Evolutionary conservation across 2,113 vertebrate species (phyloP).

Genomic region (Varanus salvator): DNA sequence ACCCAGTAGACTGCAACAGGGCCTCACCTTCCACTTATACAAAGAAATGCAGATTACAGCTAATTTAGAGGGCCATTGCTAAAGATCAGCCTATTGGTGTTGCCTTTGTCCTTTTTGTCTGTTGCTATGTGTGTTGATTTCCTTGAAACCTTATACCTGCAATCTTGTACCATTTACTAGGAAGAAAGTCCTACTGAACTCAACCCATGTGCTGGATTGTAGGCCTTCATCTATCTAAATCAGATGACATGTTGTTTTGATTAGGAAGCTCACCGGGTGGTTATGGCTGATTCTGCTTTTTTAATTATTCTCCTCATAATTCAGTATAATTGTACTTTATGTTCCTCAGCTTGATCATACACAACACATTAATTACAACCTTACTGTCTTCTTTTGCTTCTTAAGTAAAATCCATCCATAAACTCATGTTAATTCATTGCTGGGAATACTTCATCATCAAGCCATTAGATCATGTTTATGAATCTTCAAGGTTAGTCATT

Average conservation of each 20-base stretch:
- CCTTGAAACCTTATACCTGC: not conserved
- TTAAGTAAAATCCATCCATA: not conserved
- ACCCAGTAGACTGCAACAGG: not conserved
- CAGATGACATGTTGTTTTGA: constrained; percentile 13
- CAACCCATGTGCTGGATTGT: not conserved
- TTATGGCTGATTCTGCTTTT: not conserved
- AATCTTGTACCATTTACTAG: not conserved
- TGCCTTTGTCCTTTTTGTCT: not conserved
- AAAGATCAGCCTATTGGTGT: not conserved
- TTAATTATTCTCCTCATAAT: constrained; percentile 12
- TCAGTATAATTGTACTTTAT: not conserved
- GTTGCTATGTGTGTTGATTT: no score
- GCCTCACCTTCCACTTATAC: not conserved
- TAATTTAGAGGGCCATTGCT: not conserved
- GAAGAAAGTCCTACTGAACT: not conserved
- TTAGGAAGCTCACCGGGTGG: not conserved
- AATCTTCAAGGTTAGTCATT: constrained; percentile 12
- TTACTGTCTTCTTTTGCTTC: not conserved
- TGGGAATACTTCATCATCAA: constrained; percentile 21
- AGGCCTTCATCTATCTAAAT: not conserved
- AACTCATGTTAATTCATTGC: not conserved
- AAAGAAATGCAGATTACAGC: not conserved
- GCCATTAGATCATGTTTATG: constrained; percentile 8
- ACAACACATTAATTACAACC: not conserved
- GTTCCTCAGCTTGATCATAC: not conserved